A percentile compares a stretch with the other conserved stretches of the same genome.
These are phyloP conservation scores for Hippopotamus amphibius DNA, from an alignment of 2,113 vertebrate genomes.

Conservation along the genomic window DNA sequence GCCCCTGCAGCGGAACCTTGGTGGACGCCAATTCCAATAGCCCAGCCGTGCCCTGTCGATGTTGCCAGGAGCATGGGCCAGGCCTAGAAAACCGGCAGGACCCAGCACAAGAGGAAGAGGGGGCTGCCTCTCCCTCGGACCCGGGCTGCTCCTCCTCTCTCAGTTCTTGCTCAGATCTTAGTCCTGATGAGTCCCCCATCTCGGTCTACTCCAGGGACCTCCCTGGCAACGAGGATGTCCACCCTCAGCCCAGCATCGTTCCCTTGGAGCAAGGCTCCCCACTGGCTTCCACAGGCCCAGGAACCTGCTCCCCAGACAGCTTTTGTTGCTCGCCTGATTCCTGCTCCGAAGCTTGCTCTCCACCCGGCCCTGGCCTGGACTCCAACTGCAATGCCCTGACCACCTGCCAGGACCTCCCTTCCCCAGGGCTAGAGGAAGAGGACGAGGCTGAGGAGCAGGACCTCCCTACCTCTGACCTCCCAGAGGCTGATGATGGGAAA, in stretches of 20 bases:
- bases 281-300: neutral
- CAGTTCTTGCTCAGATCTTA: constrained; percentile 96
- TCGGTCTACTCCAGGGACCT: constrained; percentile 88
- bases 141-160: constrained; percentile 94
- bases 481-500: constrained; percentile 72
- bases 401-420: neutral
- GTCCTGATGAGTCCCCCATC: constrained; percentile 92
- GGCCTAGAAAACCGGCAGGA: constrained; percentile 76
- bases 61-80: constrained; percentile 91
- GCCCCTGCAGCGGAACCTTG: constrained; percentile 73
- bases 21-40: constrained; percentile 97
- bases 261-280: constrained; percentile 62
- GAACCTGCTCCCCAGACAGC: constrained; percentile 84
- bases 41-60: constrained; percentile 92
- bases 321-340: constrained; percentile 80
- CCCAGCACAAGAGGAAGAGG: constrained; percentile 87
- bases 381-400: constrained; percentile 87
- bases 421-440: constrained; percentile 39
- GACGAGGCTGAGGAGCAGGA: constrained; percentile 57
- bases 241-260: constrained; percentile 72
- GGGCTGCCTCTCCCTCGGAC: constrained; percentile 91
- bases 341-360: neutral
- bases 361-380: constrained; percentile 69
- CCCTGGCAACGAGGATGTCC: constrained; percentile 78
- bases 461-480: constrained; percentile 65